A percentile compares a stretch with the other conserved stretches of the same genome.
phyloP scores from a whole-genome alignment of 1,140 invertebrate genomes.

The Bombus affinis region DNA sequence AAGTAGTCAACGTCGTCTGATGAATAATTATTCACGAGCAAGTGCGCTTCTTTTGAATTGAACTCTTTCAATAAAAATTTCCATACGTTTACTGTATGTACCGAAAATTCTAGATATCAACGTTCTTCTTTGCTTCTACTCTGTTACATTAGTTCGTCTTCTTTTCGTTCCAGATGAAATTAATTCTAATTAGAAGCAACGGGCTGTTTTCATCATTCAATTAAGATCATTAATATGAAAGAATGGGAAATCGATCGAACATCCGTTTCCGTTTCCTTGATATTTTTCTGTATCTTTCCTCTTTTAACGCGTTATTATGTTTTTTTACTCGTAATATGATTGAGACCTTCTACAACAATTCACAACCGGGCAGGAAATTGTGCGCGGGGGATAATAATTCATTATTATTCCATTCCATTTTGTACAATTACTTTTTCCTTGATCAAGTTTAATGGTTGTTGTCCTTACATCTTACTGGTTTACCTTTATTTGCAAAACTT shows the following conservation, averaged over 20 bases:
- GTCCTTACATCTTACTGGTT: neutral
- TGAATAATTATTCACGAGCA: neutral
- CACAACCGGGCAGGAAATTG: neutral
- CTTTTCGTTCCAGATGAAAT: neutral
- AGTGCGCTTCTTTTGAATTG: neutral
- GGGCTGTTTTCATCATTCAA: too few species aligned
- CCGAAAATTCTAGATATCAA: neutral
- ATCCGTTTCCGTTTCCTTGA: neutral
- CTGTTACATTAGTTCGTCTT: neutral
- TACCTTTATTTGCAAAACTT: neutral
- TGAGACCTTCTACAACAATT: too few species aligned
- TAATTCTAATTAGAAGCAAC: neutral
- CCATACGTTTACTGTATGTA: neutral
- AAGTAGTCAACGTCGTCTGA: neutral
- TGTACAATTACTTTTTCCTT: neutral
- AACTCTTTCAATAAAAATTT: neutral
- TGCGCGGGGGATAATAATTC: neutral
- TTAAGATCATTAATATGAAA: too few species aligned
- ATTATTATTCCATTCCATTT: neutral
- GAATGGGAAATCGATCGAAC: neutral
- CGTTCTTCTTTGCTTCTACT: too few species aligned
- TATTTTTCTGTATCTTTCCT: neutral
- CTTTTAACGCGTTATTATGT: neutral
- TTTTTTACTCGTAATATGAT: neutral
- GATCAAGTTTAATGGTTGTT: neutral